These are phyloP conservation scores for Erebia palarica DNA, from an alignment of 2,888 invertebrate genomes.

Conservation along the genomic window DNA sequence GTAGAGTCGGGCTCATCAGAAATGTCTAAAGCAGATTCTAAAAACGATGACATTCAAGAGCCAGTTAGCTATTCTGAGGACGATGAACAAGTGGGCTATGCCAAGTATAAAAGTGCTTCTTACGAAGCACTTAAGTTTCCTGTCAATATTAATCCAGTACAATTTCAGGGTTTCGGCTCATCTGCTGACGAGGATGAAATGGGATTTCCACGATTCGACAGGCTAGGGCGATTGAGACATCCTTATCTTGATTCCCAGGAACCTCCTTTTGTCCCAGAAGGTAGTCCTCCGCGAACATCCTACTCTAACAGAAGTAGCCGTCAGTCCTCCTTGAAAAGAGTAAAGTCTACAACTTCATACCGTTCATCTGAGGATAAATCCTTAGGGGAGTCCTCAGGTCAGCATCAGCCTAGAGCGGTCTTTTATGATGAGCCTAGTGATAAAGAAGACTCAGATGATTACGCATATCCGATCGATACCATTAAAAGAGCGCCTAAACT, in stretches of 20 bases:
- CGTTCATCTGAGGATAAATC: constrained; percentile 67
- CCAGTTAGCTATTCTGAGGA: constrained; percentile 80
- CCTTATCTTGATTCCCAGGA: constrained; percentile 78
- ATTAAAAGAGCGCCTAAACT: constrained; percentile 77
- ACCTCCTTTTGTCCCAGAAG: constrained; percentile 74
- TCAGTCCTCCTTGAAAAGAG: constrained; percentile 74
- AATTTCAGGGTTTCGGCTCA: constrained; percentile 84
- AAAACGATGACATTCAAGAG: constrained; percentile 67
- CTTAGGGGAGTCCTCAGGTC: constrained; percentile 65
- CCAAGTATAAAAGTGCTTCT: constrained; percentile 65
- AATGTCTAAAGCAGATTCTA: constrained; percentile 80
- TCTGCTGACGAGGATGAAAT: constrained; percentile 85
- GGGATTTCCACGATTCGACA: constrained; percentile 85
- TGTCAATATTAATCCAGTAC: constrained; percentile 73
- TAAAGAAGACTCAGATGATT: constrained; percentile 77
- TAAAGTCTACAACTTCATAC: constrained; percentile 63
- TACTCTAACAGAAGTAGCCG: constrained; percentile 77
- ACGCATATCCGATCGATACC: constrained; percentile 77
- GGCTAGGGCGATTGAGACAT: constrained; percentile 80
- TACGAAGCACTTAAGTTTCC: constrained; percentile 74
- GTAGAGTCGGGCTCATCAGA: constrained; percentile 84
- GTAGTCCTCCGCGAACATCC: constrained; percentile 71
- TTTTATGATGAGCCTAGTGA: constrained; percentile 74
- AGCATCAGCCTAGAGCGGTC: constrained; percentile 58
- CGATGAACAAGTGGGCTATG: constrained; percentile 78